These are phyloP conservation scores for Phrynosoma blainvillii DNA, from an alignment of 2,113 vertebrate species.

Conservation along the genomic window DNA sequence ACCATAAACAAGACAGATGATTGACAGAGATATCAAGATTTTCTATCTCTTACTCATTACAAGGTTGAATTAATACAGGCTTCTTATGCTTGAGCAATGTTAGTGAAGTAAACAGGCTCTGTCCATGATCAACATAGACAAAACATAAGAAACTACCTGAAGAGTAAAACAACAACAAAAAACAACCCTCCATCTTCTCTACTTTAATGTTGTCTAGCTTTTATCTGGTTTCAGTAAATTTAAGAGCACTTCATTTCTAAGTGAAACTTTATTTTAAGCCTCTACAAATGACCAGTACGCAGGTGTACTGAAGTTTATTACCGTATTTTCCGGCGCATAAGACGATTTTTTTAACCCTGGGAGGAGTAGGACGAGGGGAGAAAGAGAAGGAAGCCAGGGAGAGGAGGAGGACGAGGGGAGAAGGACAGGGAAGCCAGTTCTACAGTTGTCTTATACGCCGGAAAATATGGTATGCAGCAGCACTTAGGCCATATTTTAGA, in stretches of 20 bases:
- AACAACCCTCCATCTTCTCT: background rate
- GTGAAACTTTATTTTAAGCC: background rate
- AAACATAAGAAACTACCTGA: no score
- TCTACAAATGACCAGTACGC: no score
- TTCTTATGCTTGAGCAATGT: background rate
- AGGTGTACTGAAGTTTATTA: background rate
- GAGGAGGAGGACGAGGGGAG: no score
- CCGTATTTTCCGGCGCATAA: no score
- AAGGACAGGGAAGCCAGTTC: no score
- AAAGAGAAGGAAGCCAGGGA: no score
- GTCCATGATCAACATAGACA: no score
- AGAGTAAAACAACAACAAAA: background rate
- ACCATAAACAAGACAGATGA: background rate
- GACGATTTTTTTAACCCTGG: no score
- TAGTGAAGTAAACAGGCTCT: background rate
- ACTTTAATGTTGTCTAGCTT: background rate
- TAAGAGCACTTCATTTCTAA: background rate
- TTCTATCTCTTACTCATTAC: background rate
- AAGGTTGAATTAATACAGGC: background rate
- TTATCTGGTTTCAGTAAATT: background rate
- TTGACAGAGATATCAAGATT: background rate
- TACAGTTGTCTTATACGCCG: no score
- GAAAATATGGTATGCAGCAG: no score
- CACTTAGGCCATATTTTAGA: background rate
- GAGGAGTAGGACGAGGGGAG: no score